phyloP scores from a whole-genome alignment of 2,888 invertebrate species.

The Drosophila multiciliata region DNA sequence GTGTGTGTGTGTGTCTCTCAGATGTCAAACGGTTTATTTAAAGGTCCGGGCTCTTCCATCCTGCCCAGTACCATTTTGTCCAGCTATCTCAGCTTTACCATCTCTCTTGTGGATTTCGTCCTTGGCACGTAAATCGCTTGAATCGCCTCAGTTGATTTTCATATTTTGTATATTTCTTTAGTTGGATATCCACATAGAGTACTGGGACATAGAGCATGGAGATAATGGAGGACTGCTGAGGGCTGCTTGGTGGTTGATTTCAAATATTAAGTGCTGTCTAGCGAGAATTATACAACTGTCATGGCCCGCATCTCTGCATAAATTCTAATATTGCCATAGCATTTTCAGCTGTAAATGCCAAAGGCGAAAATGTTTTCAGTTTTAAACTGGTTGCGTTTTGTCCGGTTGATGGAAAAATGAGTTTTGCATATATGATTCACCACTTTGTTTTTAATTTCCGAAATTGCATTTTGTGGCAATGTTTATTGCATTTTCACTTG shows the following conservation, averaged over 20 bases:
- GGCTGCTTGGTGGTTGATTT: not conserved
- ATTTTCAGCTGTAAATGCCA: not conserved
- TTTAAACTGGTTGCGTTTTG: not conserved
- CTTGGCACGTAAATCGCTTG: conserved; percentile 57
- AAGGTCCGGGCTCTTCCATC: conserved; percentile 29
- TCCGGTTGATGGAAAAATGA: not conserved
- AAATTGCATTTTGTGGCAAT: conserved; percentile 66
- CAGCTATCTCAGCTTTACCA: conserved; percentile 1
- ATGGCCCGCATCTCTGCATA: not conserved
- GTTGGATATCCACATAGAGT: conserved; percentile 39
- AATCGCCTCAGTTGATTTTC: conserved; percentile 70
- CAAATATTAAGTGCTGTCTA: not conserved
- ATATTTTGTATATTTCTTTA: conserved; percentile 62
- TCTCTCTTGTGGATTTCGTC: conserved; percentile 26
- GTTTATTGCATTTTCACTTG: conserved; percentile 53
- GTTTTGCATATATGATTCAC: conserved; percentile 16
- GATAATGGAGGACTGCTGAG: not conserved
- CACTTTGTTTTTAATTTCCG: conserved; percentile 69
- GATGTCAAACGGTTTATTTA: conserved; percentile 71
- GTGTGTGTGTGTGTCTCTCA: conserved; percentile 33
- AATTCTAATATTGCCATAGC: not conserved
- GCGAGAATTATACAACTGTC: conserved; percentile 2
- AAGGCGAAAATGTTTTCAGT: not conserved
- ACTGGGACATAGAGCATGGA: conserved; percentile 1
- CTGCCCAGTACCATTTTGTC: conserved; percentile 3